phyloP scores from a whole-genome alignment of 2,888 invertebrate species.

The Saturnia pavonia region DNA sequence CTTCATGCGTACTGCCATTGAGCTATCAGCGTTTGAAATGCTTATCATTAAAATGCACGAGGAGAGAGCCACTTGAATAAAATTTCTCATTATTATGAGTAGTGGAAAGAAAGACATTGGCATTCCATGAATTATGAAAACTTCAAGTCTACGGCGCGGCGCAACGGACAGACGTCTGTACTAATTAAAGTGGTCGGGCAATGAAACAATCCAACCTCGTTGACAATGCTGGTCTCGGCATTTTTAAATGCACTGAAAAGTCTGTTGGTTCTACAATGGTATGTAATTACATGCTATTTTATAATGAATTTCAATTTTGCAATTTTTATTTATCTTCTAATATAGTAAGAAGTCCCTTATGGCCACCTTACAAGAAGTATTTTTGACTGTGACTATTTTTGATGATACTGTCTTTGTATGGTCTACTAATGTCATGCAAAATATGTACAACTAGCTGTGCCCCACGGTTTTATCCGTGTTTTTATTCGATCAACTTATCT shows the following conservation, averaged over 20 bases:
- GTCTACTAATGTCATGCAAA: neutral
- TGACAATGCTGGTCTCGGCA: constrained; percentile 28
- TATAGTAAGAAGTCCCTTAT: neutral
- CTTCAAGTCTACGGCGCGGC: constrained; percentile 36
- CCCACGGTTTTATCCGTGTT: too few relatives aligned
- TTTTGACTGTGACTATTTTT: neutral
- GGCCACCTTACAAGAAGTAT: neutral
- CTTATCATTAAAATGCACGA: constrained; percentile 44
- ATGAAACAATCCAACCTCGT: constrained; percentile 28
- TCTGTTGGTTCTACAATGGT: neutral
- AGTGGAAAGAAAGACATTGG: constrained; percentile 44
- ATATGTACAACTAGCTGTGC: too few relatives aligned
- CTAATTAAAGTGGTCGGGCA: constrained; percentile 52
- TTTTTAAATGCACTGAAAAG: constrained; percentile 9
- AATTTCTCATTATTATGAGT: constrained; percentile 52
- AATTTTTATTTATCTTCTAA: neutral
- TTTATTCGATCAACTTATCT: too few relatives aligned
- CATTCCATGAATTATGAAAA: constrained; percentile 56
- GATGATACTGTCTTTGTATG: too few relatives aligned
- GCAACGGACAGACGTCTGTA: constrained; percentile 42
- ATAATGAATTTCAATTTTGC: neutral
- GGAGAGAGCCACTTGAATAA: constrained; percentile 46
- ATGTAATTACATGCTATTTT: neutral
- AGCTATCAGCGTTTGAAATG: neutral
- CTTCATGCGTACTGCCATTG: neutral